phyloP scores from a whole-genome alignment of 2,888 invertebrate species.

The Himalopsyche japonica region DNA sequence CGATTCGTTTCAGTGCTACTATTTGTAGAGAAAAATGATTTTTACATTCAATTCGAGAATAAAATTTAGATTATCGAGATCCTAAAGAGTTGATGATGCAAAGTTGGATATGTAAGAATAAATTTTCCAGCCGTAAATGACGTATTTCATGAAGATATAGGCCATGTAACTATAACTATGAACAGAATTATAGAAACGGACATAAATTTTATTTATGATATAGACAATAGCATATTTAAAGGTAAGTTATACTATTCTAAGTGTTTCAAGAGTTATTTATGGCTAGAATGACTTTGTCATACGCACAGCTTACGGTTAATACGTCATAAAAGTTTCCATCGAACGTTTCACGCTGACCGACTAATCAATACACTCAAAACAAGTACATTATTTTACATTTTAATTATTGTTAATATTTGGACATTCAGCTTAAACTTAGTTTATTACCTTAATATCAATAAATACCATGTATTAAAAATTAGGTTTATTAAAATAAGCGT shows the following conservation, averaged over 20 bases:
- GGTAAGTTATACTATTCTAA: not conserved
- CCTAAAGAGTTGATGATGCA: too few relatives aligned
- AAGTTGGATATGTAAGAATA: too few relatives aligned
- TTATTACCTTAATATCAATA: constrained; percentile 22
- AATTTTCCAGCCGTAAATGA: too few relatives aligned
- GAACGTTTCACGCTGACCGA: not conserved
- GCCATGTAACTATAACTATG: not conserved
- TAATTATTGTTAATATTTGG: constrained; percentile 41
- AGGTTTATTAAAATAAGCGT: constrained; percentile 15
- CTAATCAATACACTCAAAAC: not conserved
- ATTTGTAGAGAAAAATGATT: too few relatives aligned
- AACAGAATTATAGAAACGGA: not conserved
- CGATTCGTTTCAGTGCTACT: too few relatives aligned
- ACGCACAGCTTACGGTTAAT: not conserved
- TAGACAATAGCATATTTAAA: too few relatives aligned
- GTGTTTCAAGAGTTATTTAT: not conserved
- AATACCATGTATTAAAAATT: constrained; percentile 35
- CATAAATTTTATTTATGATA: too few relatives aligned
- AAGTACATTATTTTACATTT: not conserved
- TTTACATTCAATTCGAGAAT: too few relatives aligned
- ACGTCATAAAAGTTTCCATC: not conserved
- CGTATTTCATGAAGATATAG: not conserved
- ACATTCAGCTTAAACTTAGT: constrained; percentile 36
- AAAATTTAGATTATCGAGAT: too few relatives aligned
- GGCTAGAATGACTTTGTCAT: not conserved